These are phyloP conservation scores for Drosophila quasianomalipes DNA, from an alignment of 2,888 invertebrate species.

Conservation along the genomic window DNA sequence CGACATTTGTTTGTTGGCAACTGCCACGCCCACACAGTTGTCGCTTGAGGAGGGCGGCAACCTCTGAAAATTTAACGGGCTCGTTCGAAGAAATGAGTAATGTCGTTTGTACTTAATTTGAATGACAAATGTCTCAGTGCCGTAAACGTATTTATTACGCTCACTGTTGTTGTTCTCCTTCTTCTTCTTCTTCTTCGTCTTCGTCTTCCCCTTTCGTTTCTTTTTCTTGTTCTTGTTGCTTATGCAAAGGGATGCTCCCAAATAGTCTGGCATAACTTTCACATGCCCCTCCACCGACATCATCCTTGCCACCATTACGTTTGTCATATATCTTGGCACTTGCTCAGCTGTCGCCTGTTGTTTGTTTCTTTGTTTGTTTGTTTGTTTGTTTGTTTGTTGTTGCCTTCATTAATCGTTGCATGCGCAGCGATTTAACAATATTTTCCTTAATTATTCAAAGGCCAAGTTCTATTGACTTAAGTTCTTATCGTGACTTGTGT, in stretches of 20 bases:
- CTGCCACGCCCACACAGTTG: slow-evolving; percentile 14
- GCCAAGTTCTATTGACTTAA: slow-evolving; percentile 48
- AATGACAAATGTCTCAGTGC: slow-evolving; percentile 71
- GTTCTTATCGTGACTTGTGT: slow-evolving; percentile 25
- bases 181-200: background rate
- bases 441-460: slow-evolving; percentile 58
- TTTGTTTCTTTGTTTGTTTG: background rate
- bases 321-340: slow-evolving; percentile 20
- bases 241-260: slow-evolving; percentile 11
- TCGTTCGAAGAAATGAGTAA: slow-evolving; percentile 62
- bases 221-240: slow-evolving; percentile 5
- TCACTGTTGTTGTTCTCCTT: slow-evolving; percentile 23
- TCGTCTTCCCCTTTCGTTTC: background rate
- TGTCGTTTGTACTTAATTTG: slow-evolving; percentile 75
- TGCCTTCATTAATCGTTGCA: slow-evolving; percentile 51
- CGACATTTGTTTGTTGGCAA: slow-evolving; percentile 6
- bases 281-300: background rate
- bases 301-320: background rate
- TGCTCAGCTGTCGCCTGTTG: slow-evolving; percentile 47
- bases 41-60: background rate
- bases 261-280: slow-evolving; percentile 14
- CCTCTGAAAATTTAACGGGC: slow-evolving; percentile 26
- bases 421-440: slow-evolving; percentile 50
- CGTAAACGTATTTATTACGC: slow-evolving; percentile 70
- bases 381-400: slow-evolving; percentile 35